These are phyloP conservation scores for Lymantria dispar DNA, from an alignment of 2,888 invertebrate species.

Conservation along the genomic window DNA sequence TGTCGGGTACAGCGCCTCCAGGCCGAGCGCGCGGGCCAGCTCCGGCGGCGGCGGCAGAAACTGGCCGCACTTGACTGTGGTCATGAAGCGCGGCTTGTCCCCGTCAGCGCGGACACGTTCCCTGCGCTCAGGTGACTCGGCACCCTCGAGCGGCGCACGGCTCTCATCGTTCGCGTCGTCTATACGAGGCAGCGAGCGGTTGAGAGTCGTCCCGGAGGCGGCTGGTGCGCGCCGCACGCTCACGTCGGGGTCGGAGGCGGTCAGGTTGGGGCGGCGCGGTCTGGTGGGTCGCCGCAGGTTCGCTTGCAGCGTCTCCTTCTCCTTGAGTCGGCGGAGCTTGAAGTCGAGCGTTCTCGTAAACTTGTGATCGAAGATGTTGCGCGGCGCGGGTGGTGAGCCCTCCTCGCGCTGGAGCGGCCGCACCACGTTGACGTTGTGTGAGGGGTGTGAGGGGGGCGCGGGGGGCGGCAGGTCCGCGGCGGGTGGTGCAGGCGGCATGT, in stretches of 20 bases:
- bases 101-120: conserved; percentile 38
- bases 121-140: conserved; percentile 46
- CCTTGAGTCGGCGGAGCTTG: conserved; percentile 86
- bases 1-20: conserved; percentile 66
- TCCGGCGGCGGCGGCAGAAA: conserved; percentile 91
- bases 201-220: conserved; percentile 32
- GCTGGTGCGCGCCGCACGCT: conserved; percentile 27
- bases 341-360: conserved; percentile 88
- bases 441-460: conserved; percentile 36
- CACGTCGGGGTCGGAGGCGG: conserved; percentile 84
- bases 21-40: conserved; percentile 84
- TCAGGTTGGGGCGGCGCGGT: conserved; percentile 49
- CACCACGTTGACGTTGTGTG: conserved; percentile 57
- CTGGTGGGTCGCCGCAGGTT: conserved; percentile 59
- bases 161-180: conserved; percentile 40
- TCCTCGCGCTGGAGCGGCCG: conserved; percentile 55
- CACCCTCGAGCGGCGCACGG: conserved; percentile 41
- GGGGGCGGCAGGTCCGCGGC: conserved; percentile 58
- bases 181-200: conserved; percentile 58
- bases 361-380: conserved; percentile 70
- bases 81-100: conserved; percentile 86
- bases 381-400: conserved; percentile 21
- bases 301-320: conserved; percentile 73
- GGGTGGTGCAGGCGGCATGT: conserved; percentile 56
- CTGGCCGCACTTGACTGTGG: conserved; percentile 90